phyloP scores from a whole-genome alignment of 2,888 invertebrate species.

The Nephrotoma flavescens region DNA sequence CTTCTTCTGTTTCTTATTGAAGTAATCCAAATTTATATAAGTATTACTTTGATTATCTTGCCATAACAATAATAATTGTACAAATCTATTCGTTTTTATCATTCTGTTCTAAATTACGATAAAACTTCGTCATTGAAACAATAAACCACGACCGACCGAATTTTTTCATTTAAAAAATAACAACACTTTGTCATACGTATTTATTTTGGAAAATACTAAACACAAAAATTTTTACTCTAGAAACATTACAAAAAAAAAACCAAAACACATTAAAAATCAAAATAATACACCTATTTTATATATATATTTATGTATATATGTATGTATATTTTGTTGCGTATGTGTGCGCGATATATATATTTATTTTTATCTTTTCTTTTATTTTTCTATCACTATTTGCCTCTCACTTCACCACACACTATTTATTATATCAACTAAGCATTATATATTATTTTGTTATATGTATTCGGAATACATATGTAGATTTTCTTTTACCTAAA shows the following conservation, averaged over 20 bases:
- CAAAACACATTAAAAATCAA: neutral
- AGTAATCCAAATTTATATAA: neutral
- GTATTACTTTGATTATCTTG: neutral
- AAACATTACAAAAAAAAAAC: neutral
- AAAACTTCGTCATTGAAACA: neutral
- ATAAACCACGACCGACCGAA: neutral
- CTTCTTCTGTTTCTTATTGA: slow-evolving; percentile 1
- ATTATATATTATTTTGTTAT: neutral
- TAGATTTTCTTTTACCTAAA: neutral
- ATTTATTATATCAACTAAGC: neutral
- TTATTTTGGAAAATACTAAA: neutral
- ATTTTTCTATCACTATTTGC: slow-evolving; percentile 1
- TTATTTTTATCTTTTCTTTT: neutral
- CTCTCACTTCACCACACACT: slow-evolving; percentile 1
- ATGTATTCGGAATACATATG: neutral
- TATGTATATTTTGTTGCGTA: neutral
- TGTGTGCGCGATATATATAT: neutral
- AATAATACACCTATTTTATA: slow-evolving; percentile 1
- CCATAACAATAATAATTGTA: neutral
- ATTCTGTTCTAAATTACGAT: neutral
- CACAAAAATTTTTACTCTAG: neutral
- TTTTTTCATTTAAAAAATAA: neutral
- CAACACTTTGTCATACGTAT: neutral
- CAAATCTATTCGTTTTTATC: neutral
- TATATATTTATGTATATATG: neutral